These are phyloP conservation scores for Tetrapedia diversipes DNA, from an alignment of 2,888 invertebrate species.

Conservation along the genomic window DNA sequence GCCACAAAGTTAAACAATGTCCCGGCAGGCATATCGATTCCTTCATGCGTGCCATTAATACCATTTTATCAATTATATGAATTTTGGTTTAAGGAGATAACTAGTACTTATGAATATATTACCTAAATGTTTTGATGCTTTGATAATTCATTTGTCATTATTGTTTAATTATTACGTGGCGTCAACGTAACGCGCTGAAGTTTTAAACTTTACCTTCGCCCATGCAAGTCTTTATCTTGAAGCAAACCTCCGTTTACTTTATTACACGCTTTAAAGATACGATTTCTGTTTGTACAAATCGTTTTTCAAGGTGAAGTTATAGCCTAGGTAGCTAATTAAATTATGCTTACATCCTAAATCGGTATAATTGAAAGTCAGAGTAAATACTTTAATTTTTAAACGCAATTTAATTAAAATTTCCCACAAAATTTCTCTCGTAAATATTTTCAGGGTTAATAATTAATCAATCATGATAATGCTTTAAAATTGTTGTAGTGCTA, in stretches of 20 bases:
- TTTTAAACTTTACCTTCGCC: not conserved
- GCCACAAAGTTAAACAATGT: not conserved
- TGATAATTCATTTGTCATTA: too few species aligned
- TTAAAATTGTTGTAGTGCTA: constrained; percentile 19
- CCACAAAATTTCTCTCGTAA: too few species aligned
- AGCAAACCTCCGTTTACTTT: not conserved
- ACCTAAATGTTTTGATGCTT: too few species aligned
- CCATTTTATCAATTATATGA: not conserved
- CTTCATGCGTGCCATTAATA: not conserved
- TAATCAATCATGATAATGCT: not conserved
- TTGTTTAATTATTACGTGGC: not conserved
- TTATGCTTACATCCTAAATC: not conserved
- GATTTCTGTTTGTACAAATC: not conserved
- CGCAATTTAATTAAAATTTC: not conserved
- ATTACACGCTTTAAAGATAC: not conserved
- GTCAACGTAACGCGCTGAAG: not conserved
- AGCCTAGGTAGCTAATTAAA: not conserved
- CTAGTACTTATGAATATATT: too few species aligned
- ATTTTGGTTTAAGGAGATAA: not conserved
- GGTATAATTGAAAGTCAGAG: too few species aligned
- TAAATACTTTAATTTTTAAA: too few species aligned
- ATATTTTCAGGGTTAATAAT: too few species aligned
- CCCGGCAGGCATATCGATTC: constrained; percentile 1
- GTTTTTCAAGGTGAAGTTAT: too few species aligned
- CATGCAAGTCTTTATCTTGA: not conserved